Conservation (phyloP, 2,797 vertebrate genomes). For the Diplodus sargus region DNA sequence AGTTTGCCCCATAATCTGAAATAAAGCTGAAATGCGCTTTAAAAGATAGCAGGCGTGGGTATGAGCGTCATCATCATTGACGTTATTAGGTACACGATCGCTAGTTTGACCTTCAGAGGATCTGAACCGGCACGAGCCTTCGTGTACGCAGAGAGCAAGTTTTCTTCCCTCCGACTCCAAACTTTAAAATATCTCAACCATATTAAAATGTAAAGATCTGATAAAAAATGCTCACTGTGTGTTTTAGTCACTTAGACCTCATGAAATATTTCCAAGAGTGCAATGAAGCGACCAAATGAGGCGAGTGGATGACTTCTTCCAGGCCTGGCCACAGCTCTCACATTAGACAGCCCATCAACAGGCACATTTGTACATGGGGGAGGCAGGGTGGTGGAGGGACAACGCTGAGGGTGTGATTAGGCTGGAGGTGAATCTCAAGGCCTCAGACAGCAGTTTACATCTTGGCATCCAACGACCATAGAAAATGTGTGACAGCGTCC, state of each 20-base stretch:
- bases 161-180: constrained; percentile 60
- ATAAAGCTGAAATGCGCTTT: background rate
- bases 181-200: constrained; percentile 78
- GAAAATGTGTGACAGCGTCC: constrained; percentile 29
- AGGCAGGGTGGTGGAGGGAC: constrained; percentile 27
- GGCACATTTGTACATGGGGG: constrained; percentile 74
- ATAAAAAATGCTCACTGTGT: constrained; percentile 81
- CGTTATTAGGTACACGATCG: background rate
- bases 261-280: constrained; percentile 87
- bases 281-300: constrained; percentile 81
- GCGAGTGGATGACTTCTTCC: constrained; percentile 78
- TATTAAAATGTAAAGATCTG: constrained; percentile 83
- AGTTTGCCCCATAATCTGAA: background rate
- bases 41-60: background rate
- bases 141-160: constrained; percentile 35
- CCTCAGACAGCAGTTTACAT: constrained; percentile 68
- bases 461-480: constrained; percentile 49
- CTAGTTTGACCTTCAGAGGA: constrained; percentile 2
- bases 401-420: constrained; percentile 79
- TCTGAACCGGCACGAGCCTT: constrained; percentile 29
- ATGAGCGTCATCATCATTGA: constrained; percentile 17
- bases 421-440: constrained; percentile 79
- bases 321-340: constrained; percentile 75
- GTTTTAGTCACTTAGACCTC: constrained; percentile 88
- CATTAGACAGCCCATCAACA: constrained; percentile 83